Percentiles rank a stretch among this genome's conserved stretches.
Evolutionary conservation across 2,113 vertebrate genomes (phyloP).

Genomic region (Ivindomyrus marchei): DNA sequence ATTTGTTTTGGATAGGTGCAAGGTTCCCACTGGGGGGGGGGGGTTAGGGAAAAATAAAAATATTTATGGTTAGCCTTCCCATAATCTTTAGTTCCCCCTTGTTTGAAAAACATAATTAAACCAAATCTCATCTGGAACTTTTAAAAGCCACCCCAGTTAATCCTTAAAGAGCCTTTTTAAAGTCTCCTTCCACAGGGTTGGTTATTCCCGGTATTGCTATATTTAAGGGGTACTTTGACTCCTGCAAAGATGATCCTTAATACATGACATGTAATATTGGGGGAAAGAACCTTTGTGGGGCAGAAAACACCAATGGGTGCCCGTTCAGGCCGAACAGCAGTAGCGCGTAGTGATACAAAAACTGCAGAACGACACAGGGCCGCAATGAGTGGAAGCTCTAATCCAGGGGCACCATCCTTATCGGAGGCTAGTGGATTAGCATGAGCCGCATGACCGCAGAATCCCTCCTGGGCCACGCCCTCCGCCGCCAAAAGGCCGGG

Average conservation of each 20-base stretch:
- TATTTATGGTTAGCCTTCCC: constrained; percentile 1
- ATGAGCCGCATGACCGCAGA: constrained; percentile 63
- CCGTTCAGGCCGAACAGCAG: constrained; percentile 20
- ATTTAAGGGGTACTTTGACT: neutral
- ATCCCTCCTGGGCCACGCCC: constrained; percentile 60
- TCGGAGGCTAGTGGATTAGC: constrained; percentile 71
- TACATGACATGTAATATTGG: neutral
- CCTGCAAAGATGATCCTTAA: constrained; percentile 10
- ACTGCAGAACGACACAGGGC: constrained; percentile 46
- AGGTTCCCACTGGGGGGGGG: constrained; percentile 18
- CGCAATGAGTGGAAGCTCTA: constrained; percentile 61
- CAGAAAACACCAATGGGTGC: neutral
- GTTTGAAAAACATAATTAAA: constrained; percentile 27
- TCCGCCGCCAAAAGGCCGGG: constrained; percentile 55
- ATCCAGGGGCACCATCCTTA: constrained; percentile 70
- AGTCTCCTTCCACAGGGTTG: neutral
- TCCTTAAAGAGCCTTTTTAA: neutral
- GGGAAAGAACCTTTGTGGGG: neutral
- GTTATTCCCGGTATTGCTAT: neutral
- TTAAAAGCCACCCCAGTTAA: neutral
- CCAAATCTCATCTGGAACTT: constrained; percentile 8
- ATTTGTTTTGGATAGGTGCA: constrained; percentile 44
- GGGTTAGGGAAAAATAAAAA: constrained; percentile 17
- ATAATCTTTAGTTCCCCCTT: constrained; percentile 21
- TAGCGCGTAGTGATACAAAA: constrained; percentile 39